Percentiles rank a stretch among this genome's conserved stretches.
Conservation (phyloP, 35 echinoderm and acorn worm species). For the Heliocidaris tuberculata region DNA sequence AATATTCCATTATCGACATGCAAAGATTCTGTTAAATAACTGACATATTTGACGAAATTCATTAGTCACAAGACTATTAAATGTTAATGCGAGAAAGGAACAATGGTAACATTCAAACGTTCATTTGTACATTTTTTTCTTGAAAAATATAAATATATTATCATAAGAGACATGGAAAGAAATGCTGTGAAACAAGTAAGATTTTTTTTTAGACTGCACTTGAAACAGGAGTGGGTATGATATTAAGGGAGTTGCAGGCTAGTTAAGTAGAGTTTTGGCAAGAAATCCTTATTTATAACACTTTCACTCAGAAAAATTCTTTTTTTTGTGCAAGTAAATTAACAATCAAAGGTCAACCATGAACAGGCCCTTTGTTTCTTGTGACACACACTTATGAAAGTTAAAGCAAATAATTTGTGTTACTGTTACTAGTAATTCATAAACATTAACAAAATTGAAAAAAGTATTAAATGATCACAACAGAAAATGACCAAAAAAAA, state of each 20-base stretch:
- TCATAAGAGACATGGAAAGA: background rate
- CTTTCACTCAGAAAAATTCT: background rate
- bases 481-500: background rate
- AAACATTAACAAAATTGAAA: background rate
- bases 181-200: background rate
- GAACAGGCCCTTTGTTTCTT: background rate
- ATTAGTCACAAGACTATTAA: background rate
- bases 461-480: background rate
- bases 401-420: background rate
- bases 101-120: background rate
- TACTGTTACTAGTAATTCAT: background rate
- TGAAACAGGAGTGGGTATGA: background rate
- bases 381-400: background rate
- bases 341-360: background rate
- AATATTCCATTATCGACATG: background rate
- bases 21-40: background rate
- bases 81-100: background rate
- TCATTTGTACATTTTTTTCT: background rate
- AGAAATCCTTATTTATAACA: background rate
- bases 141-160: background rate
- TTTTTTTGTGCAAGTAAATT: background rate
- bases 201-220: background rate
- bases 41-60: background rate
- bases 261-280: background rate
- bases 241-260: background rate